Evolutionary conservation across 2,888 invertebrate genomes (phyloP).

Genomic region (Ferrisia virgata): DNA sequence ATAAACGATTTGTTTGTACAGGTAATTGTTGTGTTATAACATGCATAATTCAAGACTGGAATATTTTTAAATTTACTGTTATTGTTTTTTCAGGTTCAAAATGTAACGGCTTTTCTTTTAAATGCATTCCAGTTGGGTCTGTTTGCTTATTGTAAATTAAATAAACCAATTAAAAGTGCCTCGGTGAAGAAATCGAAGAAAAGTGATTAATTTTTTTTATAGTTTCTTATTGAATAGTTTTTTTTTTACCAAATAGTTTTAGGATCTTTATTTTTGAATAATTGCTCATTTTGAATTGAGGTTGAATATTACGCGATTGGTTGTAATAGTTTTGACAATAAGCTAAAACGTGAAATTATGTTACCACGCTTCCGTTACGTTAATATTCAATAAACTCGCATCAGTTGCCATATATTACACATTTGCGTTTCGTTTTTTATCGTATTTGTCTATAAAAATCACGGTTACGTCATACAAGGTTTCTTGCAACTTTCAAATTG

Average conservation of each 20-base stretch:
- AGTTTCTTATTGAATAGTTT: not conserved
- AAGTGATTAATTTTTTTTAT: not conserved
- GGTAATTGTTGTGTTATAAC: slow-evolving; percentile 54
- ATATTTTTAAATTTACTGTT: not conserved
- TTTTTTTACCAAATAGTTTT: not conserved
- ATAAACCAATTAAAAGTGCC: not conserved
- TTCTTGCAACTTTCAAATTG: not conserved
- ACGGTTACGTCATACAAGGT: not conserved
- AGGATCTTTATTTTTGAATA: not conserved
- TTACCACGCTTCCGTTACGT: not conserved
- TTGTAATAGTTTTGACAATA: slow-evolving; percentile 6
- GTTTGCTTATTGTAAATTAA: slow-evolving; percentile 51
- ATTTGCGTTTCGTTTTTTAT: not conserved
- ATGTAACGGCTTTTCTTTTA: slow-evolving; percentile 63
- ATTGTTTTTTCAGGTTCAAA: slow-evolving; percentile 64
- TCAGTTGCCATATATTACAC: not conserved
- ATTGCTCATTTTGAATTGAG: slow-evolving; percentile 21
- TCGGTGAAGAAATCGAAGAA: not conserved
- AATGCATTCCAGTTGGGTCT: slow-evolving; percentile 64
- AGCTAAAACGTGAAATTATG: not conserved
- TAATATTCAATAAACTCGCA: not conserved
- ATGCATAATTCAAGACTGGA: not conserved
- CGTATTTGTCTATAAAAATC: not conserved
- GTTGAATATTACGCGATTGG: not conserved
- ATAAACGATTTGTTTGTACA: slow-evolving; percentile 72